Base-by-base conservation (phyloP, 1,140 invertebrate genomes). In the Nasonia vitripennis region DNA sequence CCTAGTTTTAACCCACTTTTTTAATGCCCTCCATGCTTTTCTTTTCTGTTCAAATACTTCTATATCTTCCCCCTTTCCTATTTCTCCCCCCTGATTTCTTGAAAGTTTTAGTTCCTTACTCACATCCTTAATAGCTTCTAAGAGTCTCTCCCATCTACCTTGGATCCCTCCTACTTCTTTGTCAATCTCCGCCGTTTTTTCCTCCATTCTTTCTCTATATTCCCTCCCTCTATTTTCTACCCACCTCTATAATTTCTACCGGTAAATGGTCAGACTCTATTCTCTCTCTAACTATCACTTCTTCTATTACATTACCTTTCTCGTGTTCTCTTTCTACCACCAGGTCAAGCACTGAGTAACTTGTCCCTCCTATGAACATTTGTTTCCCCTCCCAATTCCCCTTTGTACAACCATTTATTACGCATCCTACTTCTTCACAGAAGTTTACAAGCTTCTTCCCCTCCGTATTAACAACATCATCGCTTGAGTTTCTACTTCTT, bases 181-280 rank as follows among this genome's bases (percentile, higher is more conserved):
- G 14, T 41, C 34, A 41, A 41, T 41, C 41, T 41, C 41, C 41
- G 0, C 41, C 9, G 41, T 10, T 41, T 41, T 41, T 41, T 41
- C 41, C 9, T 41, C 41, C 41, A 37, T 45, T 45, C 17, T 37
- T 77, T 77, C 37, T 41, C 17, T 41, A 5, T 77, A 41, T 14
- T 77, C 41, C 31, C 75, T 67, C 7, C 70, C 17, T 4, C 10
- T 78, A 79, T 79, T 48, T 23, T 83, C 51, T 74, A 68, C 78
- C 78, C 83, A 81, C 71, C 17, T 51, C 48, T 51, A 20, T 17
- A 41, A 75, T 86, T 2, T 31, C 51, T 0, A 86, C 34, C n/a
- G 83, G 87, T 27, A 88, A 14, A 31, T 88, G 87, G 51, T 88
- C 85, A 2, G 87, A 88, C 6, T 83, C 86, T 31, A 67, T 55